These are phyloP conservation scores for Nomada goodeniana DNA, from an alignment of 2,888 invertebrate species.

Conservation along the genomic window DNA sequence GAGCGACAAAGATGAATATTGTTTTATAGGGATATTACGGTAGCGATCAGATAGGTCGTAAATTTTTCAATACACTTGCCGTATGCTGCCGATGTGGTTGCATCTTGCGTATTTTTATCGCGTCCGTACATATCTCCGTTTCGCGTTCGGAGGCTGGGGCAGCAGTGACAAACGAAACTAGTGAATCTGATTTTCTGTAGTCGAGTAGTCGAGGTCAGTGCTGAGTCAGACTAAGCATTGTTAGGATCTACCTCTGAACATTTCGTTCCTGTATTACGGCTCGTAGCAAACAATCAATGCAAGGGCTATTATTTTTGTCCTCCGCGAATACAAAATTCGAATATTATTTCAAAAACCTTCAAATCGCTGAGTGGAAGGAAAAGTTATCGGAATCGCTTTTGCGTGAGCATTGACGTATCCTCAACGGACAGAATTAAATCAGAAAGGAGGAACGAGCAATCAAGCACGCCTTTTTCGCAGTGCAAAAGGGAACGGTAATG, in stretches of 20 bases:
- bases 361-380: too few relatives aligned
- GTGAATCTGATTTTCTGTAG: conserved; percentile 1
- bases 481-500: conserved; percentile 7
- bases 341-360: too few relatives aligned
- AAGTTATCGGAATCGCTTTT: too few relatives aligned
- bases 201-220: conserved; percentile 28
- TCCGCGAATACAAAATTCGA: too few relatives aligned
- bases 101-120: neutral
- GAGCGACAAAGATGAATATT: too few relatives aligned
- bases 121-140: neutral
- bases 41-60: too few relatives aligned
- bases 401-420: too few relatives aligned
- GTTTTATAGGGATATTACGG: too few relatives aligned
- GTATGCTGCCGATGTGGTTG: neutral
- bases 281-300: neutral
- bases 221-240: conserved; percentile 11
- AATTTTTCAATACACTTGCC: too few relatives aligned
- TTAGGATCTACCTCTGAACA: too few relatives aligned
- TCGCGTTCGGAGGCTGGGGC: neutral
- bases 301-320: neutral
- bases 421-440: neutral
- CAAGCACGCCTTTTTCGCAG: neutral
- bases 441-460: neutral
- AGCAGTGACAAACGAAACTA: neutral
- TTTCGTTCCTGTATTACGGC: neutral